Evolutionary conservation across 2,113 vertebrate species (phyloP).

Genomic region (Elaphurus davidianus): DNA sequence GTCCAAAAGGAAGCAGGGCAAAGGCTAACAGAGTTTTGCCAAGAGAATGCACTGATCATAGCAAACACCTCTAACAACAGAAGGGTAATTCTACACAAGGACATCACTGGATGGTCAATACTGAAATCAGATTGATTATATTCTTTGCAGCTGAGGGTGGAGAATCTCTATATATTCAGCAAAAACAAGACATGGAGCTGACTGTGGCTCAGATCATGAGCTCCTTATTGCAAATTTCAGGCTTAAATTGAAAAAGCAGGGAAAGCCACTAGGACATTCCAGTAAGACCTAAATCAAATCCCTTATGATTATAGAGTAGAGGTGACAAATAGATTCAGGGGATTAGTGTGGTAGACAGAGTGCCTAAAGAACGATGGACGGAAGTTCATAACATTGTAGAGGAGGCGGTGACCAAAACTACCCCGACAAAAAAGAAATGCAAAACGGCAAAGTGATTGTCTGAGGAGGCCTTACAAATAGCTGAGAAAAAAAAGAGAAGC

Average conservation of each 20-base stretch:
- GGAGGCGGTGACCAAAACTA: not conserved
- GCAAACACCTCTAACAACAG: not conserved
- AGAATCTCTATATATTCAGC: not conserved
- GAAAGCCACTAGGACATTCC: not conserved
- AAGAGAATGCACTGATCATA: not conserved
- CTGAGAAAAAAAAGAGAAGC: not conserved
- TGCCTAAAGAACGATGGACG: not conserved
- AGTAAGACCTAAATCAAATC: not conserved
- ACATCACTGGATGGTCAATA: not conserved
- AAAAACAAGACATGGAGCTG: not conserved
- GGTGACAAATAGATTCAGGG: not conserved
- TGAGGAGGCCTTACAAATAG: not conserved
- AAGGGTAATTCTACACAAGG: not conserved
- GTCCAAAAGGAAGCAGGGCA: not conserved
- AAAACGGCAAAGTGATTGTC: not conserved
- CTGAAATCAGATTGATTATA: not conserved
- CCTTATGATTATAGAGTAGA: not conserved
- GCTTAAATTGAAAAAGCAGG: not conserved
- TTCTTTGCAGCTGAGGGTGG: not conserved
- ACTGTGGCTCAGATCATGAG: not conserved
- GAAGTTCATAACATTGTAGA: not conserved
- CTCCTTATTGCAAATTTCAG: not conserved
- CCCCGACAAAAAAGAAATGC: not conserved
- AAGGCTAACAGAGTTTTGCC: not conserved
- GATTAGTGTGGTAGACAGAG: not conserved